Percentiles rank a stretch among this genome's conserved stretches.
phyloP scores from a whole-genome alignment of 2,888 invertebrate species.

The Falcaria lacertinaria region DNA sequence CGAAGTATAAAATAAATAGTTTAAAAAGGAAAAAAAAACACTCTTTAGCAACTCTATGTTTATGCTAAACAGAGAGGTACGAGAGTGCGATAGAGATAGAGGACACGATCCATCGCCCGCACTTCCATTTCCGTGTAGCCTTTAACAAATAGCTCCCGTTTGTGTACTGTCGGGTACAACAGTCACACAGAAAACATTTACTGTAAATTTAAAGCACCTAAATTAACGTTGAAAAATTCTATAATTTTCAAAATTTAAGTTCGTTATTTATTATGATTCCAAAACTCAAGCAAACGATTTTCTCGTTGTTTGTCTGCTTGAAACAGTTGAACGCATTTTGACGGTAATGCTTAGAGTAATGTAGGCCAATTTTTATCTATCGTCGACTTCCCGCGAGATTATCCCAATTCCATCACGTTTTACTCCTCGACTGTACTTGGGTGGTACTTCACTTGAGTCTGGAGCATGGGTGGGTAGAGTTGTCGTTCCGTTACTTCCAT shows the following conservation, averaged over 20 bases:
- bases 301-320: too few species aligned
- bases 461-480: conserved; percentile 10
- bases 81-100: conserved; percentile 21
- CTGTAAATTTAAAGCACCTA: conserved; percentile 4
- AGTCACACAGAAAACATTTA: conserved; percentile 9
- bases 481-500: conserved; percentile 37
- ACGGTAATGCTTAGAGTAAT: too few species aligned
- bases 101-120: conserved; percentile 30
- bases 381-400: background rate
- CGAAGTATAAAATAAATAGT: too few species aligned
- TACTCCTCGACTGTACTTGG: conserved; percentile 3
- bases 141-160: conserved; percentile 42
- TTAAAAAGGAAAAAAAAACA: too few species aligned
- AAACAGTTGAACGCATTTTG: too few species aligned
- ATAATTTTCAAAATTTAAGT: too few species aligned
- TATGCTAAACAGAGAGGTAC: conserved; percentile 3
- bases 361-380: too few species aligned
- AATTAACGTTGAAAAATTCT: too few species aligned
- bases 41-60: too few species aligned
- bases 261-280: too few species aligned
- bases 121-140: conserved; percentile 38
- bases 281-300: too few species aligned
- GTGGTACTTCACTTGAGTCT: conserved; percentile 26
- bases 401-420: background rate
- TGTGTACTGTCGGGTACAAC: conserved; percentile 16